Conservation (phyloP, 2,888 invertebrate species). For the Xestia sexstrigata region DNA sequence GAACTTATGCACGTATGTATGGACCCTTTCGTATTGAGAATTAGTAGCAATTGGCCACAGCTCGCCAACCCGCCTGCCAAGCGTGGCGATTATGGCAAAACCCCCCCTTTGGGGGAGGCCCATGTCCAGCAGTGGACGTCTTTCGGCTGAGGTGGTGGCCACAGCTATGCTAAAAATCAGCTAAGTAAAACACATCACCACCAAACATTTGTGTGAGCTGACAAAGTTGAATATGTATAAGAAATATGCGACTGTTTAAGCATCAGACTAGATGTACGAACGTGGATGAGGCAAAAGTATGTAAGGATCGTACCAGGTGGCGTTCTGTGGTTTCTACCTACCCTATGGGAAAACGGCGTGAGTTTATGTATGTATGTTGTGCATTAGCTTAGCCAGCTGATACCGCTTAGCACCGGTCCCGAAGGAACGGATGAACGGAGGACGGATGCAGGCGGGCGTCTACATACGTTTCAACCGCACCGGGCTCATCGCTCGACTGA, state of each 20-base stretch:
- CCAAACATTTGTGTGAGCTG: neutral
- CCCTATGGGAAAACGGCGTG: neutral
- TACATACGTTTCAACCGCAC: neutral
- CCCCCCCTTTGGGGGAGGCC: no score
- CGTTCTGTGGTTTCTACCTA: neutral
- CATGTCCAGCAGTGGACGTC: no score
- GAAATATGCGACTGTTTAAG: neutral
- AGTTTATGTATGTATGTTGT: neutral
- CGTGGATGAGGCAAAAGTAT: neutral
- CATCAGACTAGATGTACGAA: neutral
- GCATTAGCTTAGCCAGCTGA: neutral
- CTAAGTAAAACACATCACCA: neutral
- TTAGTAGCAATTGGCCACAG: neutral
- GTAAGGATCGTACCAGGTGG: neutral
- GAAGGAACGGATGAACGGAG: no score
- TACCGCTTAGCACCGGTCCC: neutral
- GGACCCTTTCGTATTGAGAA: neutral
- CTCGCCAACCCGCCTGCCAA: no score
- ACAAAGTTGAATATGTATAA: neutral
- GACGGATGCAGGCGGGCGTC: neutral
- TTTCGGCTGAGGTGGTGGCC: no score
- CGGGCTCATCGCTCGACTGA: neutral
- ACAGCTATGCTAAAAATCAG: neutral
- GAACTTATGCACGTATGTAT: constrained; percentile 75
- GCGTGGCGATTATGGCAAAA: no score